These are phyloP conservation scores for Ips nitidus DNA, from an alignment of 1,140 invertebrate genomes.

Conservation along the genomic window DNA sequence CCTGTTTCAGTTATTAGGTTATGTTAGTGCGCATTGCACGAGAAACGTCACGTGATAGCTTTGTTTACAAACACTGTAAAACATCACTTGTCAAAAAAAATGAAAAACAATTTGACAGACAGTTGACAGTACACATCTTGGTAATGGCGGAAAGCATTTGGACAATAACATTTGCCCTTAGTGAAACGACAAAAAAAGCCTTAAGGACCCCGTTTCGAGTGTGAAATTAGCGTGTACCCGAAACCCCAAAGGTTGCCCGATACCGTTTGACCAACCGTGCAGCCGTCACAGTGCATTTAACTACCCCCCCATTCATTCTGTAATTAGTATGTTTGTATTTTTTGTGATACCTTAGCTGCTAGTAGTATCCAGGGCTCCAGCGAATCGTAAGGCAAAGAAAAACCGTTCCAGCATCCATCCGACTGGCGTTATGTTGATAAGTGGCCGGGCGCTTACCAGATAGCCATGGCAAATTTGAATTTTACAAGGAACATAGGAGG, in stretches of 20 bases:
- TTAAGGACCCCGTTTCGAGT: constrained; percentile 38
- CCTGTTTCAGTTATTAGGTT: too few relatives aligned
- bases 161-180: constrained; percentile 50
- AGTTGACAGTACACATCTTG: constrained; percentile 29
- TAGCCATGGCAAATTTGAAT: constrained; percentile 58
- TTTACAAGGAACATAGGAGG: constrained; percentile 57
- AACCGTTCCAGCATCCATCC: constrained; percentile 22
- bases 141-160: constrained; percentile 51
- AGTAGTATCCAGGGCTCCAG: neutral
- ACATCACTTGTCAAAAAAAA: neutral
- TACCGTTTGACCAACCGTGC: constrained; percentile 24
- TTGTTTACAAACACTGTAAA: too few relatives aligned
- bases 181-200: constrained; percentile 37
- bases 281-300: constrained; percentile 42
- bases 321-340: constrained; percentile 48
- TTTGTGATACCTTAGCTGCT: constrained; percentile 43
- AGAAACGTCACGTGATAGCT: too few relatives aligned
- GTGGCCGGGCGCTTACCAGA: constrained; percentile 41
- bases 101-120: constrained; percentile 28
- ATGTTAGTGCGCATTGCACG: too few relatives aligned
- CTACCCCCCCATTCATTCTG: constrained; percentile 33
- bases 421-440: constrained; percentile 45
- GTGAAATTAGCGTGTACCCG: neutral
- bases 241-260: constrained; percentile 11
- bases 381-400: neutral